phyloP scores from a whole-genome alignment of 2,888 invertebrate genomes.

The Mystacides longicornis region DNA sequence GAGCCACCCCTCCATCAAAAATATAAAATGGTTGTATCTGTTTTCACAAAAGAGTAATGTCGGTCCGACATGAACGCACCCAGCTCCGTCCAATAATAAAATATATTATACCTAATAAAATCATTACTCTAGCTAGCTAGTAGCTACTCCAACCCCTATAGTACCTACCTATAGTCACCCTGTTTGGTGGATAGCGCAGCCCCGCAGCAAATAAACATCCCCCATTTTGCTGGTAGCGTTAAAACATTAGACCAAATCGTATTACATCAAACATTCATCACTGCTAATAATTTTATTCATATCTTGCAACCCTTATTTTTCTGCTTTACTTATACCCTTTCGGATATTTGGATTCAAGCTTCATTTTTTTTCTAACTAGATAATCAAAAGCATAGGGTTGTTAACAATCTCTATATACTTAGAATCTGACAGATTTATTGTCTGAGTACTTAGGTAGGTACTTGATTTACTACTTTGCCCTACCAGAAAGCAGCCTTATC shows the following conservation, averaged over 20 bases:
- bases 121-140: conserved; percentile 7
- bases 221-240: neutral
- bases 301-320: too few relatives aligned
- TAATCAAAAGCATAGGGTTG: too few relatives aligned
- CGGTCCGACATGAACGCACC: conserved; percentile 4
- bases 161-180: neutral
- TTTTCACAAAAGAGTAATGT: conserved; percentile 7
- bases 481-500: too few relatives aligned
- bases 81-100: conserved; percentile 15
- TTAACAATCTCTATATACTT: too few relatives aligned
- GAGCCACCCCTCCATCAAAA: neutral
- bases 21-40: conserved; percentile 12
- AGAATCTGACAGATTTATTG: too few relatives aligned
- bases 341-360: too few relatives aligned
- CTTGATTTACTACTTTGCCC: too few relatives aligned
- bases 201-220: neutral
- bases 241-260: neutral
- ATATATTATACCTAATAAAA: conserved; percentile 12
- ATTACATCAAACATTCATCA: neutral
- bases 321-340: too few relatives aligned
- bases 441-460: too few relatives aligned
- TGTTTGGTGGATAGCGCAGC: too few relatives aligned
- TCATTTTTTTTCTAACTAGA: too few relatives aligned
- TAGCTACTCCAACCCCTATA: neutral
- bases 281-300: too few relatives aligned